Base-by-base conservation (phyloP, 53 echinoderm and acorn worm genomes). In the Zoroaster sp. region DNA sequence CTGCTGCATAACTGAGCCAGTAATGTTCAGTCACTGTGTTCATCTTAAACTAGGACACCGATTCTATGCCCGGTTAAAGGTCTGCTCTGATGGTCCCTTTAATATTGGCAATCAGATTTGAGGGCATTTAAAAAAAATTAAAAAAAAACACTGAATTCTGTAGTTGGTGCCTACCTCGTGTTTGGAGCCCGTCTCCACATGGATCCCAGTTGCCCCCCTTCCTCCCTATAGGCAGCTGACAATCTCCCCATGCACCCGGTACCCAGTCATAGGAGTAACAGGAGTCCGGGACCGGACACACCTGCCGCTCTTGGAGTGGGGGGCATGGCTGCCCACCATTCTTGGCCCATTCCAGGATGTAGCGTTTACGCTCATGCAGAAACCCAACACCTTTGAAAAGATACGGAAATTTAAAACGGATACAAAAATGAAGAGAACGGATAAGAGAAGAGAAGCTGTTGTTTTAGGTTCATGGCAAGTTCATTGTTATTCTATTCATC, bases 151-250 rank as follows among this genome's bases (percentile, higher is more conserved):
- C 23, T 66, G 10, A 21, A 21, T 66, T 66, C 6, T 66, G 6
- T 14, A n/a, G n/a, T n/a, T n/a, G n/a, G n/a, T 5, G 28, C 54
- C 47, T 79, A 96, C 96, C 95, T 91, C 96, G 93, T 54, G 92
- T 95, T 70, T 86, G 80, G n/a, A 95, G 55, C 5, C 98, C 98
- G 74, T 93, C 87, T n/a, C 98, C 98, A 74, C 98, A 98, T 14
- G 66, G 23, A 18, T 94, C 93, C 68, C 80, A 49, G 45, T 79
- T 73, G 17, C 93, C 93, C 66, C 41, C 34, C 69, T 46, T 53
- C 40, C 69, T 85, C 14, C 66, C 83, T 36, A 89, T 43, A 6
- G 90, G 87, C 51, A 76, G 72, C 30, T 66, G 75, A 65, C 92
- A 90, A 9, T 90, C 90, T 6, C 78, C 77, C 96, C 96, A 96